Evolutionary conservation across 2,797 vertebrate genomes (phyloP).

Genomic region (Lepidocolaptes lacrymiger): DNA sequence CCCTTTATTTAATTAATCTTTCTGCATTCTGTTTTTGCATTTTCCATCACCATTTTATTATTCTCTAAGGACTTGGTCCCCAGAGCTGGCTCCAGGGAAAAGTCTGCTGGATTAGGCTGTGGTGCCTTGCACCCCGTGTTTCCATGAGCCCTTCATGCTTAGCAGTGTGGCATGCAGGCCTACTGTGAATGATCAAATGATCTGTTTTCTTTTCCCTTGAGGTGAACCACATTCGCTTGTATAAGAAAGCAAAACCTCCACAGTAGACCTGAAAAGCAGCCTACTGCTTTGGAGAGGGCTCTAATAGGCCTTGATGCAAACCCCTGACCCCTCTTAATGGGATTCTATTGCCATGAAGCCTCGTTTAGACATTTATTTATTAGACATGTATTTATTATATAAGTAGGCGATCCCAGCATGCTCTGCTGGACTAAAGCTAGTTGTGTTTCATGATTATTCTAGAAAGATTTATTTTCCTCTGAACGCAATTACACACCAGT

Average conservation of each 20-base stretch:
- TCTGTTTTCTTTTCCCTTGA: constrained; percentile 73
- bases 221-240: constrained; percentile 59
- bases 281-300: constrained; percentile 66
- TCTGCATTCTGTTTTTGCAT: constrained; percentile 45
- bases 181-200: constrained; percentile 33
- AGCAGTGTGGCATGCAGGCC: constrained; percentile 13
- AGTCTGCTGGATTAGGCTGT: not conserved
- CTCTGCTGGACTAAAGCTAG: constrained; percentile 51
- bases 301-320: constrained; percentile 46
- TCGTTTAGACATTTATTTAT: constrained; percentile 64
- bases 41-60: constrained; percentile 47
- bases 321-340: constrained; percentile 43
- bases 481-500: not conserved
- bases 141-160: constrained; percentile 44
- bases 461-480: constrained; percentile 66
- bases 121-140: constrained; percentile 35
- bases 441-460: constrained; percentile 52
- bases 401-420: constrained; percentile 50
- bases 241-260: constrained; percentile 67
- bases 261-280: constrained; percentile 56
- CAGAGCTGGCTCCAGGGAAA: not conserved
- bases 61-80: constrained; percentile 15
- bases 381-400: constrained; percentile 45
- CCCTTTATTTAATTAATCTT: constrained; percentile 71
- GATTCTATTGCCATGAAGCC: constrained; percentile 49